These are phyloP conservation scores for Gymnobelideus leadbeateri DNA, from an alignment of 2,113 vertebrate genomes.

Conservation along the genomic window DNA sequence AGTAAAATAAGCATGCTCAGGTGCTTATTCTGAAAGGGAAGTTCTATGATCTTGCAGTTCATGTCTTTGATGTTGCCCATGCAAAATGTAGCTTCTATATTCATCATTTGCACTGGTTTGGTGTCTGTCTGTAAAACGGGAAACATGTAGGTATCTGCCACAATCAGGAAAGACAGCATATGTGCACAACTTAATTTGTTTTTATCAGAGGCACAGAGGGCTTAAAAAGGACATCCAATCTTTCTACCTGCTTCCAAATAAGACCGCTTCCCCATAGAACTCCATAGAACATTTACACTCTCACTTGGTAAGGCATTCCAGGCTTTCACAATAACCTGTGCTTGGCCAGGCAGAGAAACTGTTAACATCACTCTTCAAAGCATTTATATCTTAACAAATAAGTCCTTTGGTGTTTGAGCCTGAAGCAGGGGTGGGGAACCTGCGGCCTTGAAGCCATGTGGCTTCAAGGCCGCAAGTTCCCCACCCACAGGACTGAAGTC, in stretches of 20 bases:
- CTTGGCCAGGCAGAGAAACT: background rate
- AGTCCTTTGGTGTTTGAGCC: no score
- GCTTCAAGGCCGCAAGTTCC: no score
- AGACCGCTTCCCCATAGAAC: background rate
- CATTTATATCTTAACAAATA: background rate
- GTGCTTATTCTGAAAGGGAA: slow-evolving; percentile 93
- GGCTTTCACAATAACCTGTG: background rate
- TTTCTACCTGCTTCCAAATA: background rate
- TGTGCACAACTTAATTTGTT: background rate
- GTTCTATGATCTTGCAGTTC: slow-evolving; percentile 89
- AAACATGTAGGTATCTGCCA: background rate
- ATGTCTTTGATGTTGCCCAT: slow-evolving; percentile 85
- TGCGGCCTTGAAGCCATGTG: no score
- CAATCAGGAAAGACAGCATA: background rate
- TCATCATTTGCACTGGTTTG: slow-evolving; percentile 93
- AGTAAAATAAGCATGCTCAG: slow-evolving; percentile 96
- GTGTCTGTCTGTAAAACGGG: slow-evolving; percentile 86
- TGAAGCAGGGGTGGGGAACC: no score
- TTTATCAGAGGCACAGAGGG: background rate
- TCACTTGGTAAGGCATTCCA: background rate
- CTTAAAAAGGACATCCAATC: background rate
- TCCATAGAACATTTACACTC: background rate
- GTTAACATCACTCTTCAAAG: background rate
- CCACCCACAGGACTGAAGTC: no score
- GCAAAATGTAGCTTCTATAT: slow-evolving; percentile 85